Percentiles rank a stretch among this genome's conserved stretches.
Conservation (phyloP, 2,888 invertebrate species). For the Luperina nickerlii region DNA sequence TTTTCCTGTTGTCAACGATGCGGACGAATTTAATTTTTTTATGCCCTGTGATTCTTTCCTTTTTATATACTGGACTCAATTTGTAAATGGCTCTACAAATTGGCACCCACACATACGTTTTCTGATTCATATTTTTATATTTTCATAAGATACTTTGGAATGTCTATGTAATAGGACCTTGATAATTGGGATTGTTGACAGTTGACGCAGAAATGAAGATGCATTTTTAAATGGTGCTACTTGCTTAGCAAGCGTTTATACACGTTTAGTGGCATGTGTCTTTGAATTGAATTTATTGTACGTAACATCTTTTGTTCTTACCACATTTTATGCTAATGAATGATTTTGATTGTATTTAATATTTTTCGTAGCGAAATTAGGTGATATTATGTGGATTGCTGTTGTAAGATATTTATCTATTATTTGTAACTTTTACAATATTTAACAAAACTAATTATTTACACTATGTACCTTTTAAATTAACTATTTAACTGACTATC, state of each 20-base stretch:
- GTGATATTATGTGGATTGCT: not conserved
- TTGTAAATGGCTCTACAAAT: not conserved
- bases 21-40: not conserved
- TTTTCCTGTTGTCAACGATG: not conserved
- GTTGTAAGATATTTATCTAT: not conserved
- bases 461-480: too few species aligned
- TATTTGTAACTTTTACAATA: too few species aligned
- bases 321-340: not conserved
- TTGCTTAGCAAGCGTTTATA: not conserved
- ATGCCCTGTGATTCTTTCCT: not conserved
- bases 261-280: not conserved
- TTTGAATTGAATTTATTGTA: not conserved
- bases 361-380: not conserved
- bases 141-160: not conserved
- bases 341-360: not conserved
- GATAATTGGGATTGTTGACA: not conserved
- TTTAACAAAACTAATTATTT: too few species aligned
- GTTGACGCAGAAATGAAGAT: slow-evolving; percentile 16
- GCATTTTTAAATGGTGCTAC: not conserved
- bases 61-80: not conserved
- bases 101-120: not conserved
- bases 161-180: slow-evolving; percentile 30
- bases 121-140: not conserved
- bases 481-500: too few species aligned
- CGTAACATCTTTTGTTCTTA: not conserved